Conservation (phyloP, 2,888 invertebrate species). For the Auanema sp. region DNA sequence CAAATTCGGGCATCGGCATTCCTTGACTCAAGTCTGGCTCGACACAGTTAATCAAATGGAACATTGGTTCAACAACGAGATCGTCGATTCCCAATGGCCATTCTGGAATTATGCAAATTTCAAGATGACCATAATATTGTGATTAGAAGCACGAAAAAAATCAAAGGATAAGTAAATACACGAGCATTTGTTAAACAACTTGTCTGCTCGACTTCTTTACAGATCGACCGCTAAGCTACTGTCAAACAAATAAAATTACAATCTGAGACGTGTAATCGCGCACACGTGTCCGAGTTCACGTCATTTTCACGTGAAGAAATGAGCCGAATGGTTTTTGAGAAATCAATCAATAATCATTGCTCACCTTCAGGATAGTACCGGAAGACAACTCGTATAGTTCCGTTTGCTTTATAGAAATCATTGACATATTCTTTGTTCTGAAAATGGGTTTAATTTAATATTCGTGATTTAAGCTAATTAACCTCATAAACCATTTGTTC, state of each 20-base stretch:
- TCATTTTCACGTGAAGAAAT: background rate
- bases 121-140: no score
- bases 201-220: no score
- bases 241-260: no score
- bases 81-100: constrained; percentile 56
- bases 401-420: constrained; percentile 48
- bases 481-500: background rate
- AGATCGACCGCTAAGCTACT: no score
- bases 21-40: constrained; percentile 49
- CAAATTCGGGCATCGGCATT: constrained; percentile 54
- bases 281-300: background rate
- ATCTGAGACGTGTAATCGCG: no score
- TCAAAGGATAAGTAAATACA: background rate
- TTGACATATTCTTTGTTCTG: constrained; percentile 31
- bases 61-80: constrained; percentile 50
- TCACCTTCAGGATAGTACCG: constrained; percentile 30
- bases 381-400: constrained; percentile 45
- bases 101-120: constrained; percentile 21
- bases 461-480: background rate
- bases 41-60: constrained; percentile 53
- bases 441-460: background rate
- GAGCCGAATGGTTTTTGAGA: background rate
- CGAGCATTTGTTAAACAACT: no score
- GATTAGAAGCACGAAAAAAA: background rate
- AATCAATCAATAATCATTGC: constrained; percentile 3